These are phyloP conservation scores for Mellivora capensis DNA, from an alignment of 2,113 vertebrate genomes.

Conservation along the genomic window DNA sequence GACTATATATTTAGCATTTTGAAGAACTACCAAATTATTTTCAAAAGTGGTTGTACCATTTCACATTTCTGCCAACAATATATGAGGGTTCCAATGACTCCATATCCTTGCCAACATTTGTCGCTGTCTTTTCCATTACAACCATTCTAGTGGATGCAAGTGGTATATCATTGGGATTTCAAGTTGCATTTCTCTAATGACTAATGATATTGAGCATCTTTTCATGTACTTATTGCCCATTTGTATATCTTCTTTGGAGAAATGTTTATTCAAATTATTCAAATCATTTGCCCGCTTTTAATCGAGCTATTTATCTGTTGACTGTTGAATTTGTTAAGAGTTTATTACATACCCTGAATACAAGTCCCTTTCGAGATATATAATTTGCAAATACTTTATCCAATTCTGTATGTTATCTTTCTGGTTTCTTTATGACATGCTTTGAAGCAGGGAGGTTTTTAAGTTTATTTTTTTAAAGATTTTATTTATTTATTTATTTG, in stretches of 20 bases:
- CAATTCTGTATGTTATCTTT: neutral
- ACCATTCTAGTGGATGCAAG: neutral
- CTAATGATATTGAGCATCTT: neutral
- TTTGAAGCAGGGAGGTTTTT: neutral
- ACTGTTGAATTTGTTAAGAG: neutral
- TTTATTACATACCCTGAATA: neutral
- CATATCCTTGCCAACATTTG: neutral
- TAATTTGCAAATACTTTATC: neutral
- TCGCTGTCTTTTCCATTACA: neutral
- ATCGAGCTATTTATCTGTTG: neutral
- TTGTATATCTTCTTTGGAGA: neutral
- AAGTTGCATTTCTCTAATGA: neutral
- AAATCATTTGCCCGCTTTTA: neutral
- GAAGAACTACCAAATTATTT: neutral
- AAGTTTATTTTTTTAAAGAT: too few species aligned
- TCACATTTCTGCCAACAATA: neutral
- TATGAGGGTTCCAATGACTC: neutral
- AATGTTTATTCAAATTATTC: neutral
- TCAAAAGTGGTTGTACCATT: neutral
- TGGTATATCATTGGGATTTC: neutral
- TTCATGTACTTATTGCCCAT: neutral
- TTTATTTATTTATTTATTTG: too few species aligned
- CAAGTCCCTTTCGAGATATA: neutral
- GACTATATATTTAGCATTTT: neutral
- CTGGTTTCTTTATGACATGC: neutral